Conservation (phyloP, 2,888 invertebrate species). For the Mythimna vitellina region DNA sequence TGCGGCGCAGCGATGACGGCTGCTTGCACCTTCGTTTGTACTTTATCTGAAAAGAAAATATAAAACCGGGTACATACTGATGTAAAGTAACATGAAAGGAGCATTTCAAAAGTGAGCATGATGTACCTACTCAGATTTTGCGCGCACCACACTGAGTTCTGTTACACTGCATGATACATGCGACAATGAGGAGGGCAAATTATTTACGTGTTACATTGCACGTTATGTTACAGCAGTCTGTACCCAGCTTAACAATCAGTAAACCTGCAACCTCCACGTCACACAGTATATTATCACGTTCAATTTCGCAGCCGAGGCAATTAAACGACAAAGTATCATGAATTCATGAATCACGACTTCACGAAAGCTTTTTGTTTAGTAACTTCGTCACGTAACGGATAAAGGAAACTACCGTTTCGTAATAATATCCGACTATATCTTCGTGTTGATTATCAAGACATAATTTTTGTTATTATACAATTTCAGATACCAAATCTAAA, state of each 20-base stretch:
- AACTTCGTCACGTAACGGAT: conserved; percentile 5
- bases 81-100: too few species aligned
- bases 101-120: too few species aligned
- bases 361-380: background rate
- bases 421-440: background rate
- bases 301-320: background rate
- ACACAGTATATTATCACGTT: too few species aligned
- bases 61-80: too few species aligned
- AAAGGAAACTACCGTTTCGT: background rate
- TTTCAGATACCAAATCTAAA: background rate
- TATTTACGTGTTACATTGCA: too few species aligned
- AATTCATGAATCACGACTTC: background rate
- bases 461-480: background rate
- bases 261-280: too few species aligned
- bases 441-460: background rate
- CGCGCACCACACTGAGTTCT: too few species aligned
- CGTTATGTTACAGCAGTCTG: too few species aligned
- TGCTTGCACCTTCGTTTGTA: conserved; percentile 83
- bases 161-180: too few species aligned
- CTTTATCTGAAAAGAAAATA: conserved; percentile 71
- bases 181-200: too few species aligned
- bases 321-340: background rate
- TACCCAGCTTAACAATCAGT: too few species aligned
- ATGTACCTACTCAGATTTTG: too few species aligned
- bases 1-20: conserved; percentile 82